Conservation (phyloP, 2,888 invertebrate species). For the Dicyrtoma fusca region DNA sequence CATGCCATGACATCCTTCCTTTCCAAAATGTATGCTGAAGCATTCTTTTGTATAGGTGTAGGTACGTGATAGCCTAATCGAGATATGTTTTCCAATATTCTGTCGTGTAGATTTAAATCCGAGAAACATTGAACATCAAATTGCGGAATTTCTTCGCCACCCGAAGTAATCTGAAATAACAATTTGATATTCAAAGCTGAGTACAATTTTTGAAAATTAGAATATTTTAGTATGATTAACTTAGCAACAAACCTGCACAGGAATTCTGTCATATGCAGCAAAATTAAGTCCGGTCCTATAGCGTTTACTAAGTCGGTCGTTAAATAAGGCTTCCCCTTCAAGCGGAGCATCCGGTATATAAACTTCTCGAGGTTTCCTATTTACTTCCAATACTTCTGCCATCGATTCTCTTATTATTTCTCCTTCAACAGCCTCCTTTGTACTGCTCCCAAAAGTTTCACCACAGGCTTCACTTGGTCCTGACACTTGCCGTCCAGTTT, state of each 20-base stretch:
- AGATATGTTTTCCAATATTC: conserved; percentile 74
- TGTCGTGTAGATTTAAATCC: conserved; percentile 69
- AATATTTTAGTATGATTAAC: no score
- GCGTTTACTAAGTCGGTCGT: conserved; percentile 66
- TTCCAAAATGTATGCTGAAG: conserved; percentile 78
- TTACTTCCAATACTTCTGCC: no score
- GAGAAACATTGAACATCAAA: conserved; percentile 64
- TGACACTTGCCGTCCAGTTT: no score
- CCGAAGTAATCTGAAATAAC: conserved; percentile 63
- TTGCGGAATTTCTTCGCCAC: no score
- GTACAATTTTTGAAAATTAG: no score
- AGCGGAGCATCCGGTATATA: conserved; percentile 77
- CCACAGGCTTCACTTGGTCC: no score
- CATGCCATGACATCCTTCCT: conserved; percentile 94
- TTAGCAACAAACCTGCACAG: conserved; percentile 76
- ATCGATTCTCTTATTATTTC: no score
- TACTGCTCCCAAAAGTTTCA: no score
- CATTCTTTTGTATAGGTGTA: conserved; percentile 92
- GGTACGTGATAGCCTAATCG: conserved; percentile 81
- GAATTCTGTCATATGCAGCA: conserved; percentile 82
- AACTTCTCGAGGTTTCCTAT: conserved; percentile 61
- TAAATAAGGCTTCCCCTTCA: conserved; percentile 66
- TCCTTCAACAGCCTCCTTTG: no score
- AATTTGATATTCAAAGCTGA: no score
- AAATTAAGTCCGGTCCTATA: conserved; percentile 87